Evolutionary conservation across 2,113 vertebrate genomes (phyloP), one percentile per base, ranked within the genome.

Genomic region (Saccopteryx bilineata): DNA sequence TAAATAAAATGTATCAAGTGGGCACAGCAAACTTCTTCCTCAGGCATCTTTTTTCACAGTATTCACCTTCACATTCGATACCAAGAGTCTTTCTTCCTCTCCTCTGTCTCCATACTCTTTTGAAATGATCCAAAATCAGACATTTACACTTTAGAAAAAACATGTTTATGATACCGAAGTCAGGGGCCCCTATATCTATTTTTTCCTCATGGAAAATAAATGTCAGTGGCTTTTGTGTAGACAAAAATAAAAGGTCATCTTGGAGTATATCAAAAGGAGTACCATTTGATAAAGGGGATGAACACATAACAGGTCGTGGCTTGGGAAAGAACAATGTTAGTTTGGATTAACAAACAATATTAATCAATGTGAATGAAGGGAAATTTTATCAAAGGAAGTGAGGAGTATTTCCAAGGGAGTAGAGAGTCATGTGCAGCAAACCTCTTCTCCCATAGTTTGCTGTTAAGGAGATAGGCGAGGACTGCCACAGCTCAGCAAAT

Each of bases 171-270:
- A 60, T 39, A 17, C 17, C 65, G 18, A 66, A 76, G 14, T 87
- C 26, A 86, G 8, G 50, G 63, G 3, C 7, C 7, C 8, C 23
- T 61, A 39, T 7, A 91, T 46, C 56, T 50, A 52, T 33, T 56
- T 81, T 91, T 46, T 60, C 17, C 13, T 93, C 50, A 63, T 8
- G 86, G 58, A 93, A 95, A 91, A 72, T 50, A 72, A 54, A 28
- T 74, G 11, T 18, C 63, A 91, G 52, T 2, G 50, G n/a, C 19
- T 93, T 18, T 72, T 72, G 10, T 81, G 8, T 39, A 81, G n/a
- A 68, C 12, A 90, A n/a, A 46, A 82, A 86, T 63, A 12, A 76
- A 72, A 81, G 26, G 4, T 66, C 58, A 0, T 23, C 48, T 79
- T 69, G 48, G 61, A 63, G 12, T 50, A 9, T 46, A 63, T 46